Base-by-base conservation (phyloP, 2,888 invertebrate species). In the Gymnocheta viridis region DNA sequence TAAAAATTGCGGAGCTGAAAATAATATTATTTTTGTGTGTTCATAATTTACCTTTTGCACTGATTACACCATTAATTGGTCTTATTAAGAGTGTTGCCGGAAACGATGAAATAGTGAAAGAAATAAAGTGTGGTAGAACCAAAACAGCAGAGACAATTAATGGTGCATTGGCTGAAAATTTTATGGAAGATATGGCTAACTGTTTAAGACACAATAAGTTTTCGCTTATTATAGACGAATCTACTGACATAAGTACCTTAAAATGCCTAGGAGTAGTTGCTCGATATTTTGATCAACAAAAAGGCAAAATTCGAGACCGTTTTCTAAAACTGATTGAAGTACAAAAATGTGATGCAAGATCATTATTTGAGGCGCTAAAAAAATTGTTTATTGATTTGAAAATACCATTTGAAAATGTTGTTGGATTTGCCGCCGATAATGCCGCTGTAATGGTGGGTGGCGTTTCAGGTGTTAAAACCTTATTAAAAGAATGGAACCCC, bases 401-500 rank as follows among this genome's bases (percentile, higher is more conserved):
- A 49, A 49, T 49, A 49, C 49, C 49, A 49, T 49, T 49, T 47
- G 47, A 58, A 58, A 58, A 58, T 58, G 58, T 58, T 58, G 58
- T 58, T 58, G 58, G 58, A 58, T 58, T 60, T 62, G 62, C 64
- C 64, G 64, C 64, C 44, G 64, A 64, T 64, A 27, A 64, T 64
- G 64, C 44, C 44, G 51, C 51, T 51, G 51, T 51, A 51, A 51
- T 51, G 24, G 27, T 51, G 51, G 27, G 51, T 66, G 67, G 67
- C 67, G 67, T 67, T 67, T 67, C 67, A 67, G 51, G 67, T 67
- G 67, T 67, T 67, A 67, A 67, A 49, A 67, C 51, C 51, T 67
- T 67, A 67, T 67, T 67, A 67, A 67, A 67, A 67, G 67, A 67
- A 67, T 67, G 66, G 66, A 67, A 67, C 66, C 66, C 66, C 58